phyloP scores from a whole-genome alignment of 2,113 vertebrate species.

The Dryoscopus gambensis region DNA sequence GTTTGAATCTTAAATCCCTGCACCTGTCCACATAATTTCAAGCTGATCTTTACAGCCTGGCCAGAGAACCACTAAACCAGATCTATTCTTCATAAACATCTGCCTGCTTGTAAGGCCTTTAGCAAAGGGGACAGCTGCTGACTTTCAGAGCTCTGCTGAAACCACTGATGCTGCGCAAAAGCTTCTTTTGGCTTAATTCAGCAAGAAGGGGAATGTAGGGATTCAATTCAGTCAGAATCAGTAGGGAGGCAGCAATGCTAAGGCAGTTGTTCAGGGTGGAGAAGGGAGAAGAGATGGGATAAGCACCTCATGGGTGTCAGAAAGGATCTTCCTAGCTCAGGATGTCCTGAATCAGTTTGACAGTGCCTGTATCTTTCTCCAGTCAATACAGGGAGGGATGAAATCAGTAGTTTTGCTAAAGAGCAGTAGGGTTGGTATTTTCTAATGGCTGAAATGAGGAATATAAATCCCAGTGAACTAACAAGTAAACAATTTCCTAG shows the following conservation, averaged over 20 bases:
- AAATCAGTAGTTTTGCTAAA: background rate
- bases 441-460: background rate
- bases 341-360: background rate
- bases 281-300: background rate
- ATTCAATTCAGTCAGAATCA: background rate
- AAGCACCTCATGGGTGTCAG: background rate
- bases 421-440: background rate
- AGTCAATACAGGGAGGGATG: background rate
- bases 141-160: background rate
- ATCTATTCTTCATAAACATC: background rate
- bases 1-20: background rate
- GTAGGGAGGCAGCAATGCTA: background rate
- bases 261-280: background rate
- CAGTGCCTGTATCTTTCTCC: background rate
- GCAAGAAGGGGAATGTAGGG: background rate
- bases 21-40: background rate
- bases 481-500: background rate
- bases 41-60: background rate
- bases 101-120: background rate
- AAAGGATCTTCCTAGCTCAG: background rate
- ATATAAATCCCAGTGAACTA: background rate
- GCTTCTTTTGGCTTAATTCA: background rate
- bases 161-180: background rate
- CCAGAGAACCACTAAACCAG: background rate
- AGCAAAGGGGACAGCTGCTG: background rate